These are phyloP conservation scores for Sebastolobus alascanus DNA, from an alignment of 2,797 vertebrate species.

Conservation along the genomic window DNA sequence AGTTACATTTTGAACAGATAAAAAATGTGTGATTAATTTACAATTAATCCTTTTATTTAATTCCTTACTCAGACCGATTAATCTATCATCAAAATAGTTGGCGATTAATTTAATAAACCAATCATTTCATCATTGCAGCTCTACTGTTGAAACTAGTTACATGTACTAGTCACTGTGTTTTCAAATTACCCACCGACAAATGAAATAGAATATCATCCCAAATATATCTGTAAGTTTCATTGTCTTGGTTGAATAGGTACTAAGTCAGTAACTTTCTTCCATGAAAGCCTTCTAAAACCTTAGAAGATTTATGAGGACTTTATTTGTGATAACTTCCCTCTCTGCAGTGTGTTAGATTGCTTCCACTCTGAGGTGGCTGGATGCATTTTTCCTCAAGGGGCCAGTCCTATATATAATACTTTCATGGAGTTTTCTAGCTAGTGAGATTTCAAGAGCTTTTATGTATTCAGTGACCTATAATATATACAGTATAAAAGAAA, in stretches of 20 bases:
- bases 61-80: too few relatives aligned
- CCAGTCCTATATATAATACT: conserved; percentile 14
- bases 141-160: background rate
- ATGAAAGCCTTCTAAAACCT: background rate
- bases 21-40: too few relatives aligned
- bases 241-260: conserved; percentile 6
- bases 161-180: background rate
- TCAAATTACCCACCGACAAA: background rate
- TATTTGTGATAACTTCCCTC: conserved; percentile 15
- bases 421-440: conserved; percentile 13
- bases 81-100: too few relatives aligned
- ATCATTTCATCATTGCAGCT: too few relatives aligned
- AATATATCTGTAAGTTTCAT: background rate
- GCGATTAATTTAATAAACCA: too few relatives aligned
- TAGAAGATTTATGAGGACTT: conserved; percentile 3
- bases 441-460: conserved; percentile 18
- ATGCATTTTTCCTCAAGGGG: conserved; percentile 5
- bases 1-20: too few relatives aligned
- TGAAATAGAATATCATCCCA: background rate
- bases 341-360: conserved; percentile 8
- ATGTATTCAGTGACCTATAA: conserved; percentile 7
- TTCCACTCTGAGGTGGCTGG: conserved; percentile 12
- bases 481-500: conserved; percentile 13
- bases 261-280: background rate
- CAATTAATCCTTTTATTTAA: too few relatives aligned